Evolutionary conservation across 2,797 vertebrate genomes (phyloP), one percentile per base, ranked within the genome.

Genomic region (Sebastes miniatus): DNA sequence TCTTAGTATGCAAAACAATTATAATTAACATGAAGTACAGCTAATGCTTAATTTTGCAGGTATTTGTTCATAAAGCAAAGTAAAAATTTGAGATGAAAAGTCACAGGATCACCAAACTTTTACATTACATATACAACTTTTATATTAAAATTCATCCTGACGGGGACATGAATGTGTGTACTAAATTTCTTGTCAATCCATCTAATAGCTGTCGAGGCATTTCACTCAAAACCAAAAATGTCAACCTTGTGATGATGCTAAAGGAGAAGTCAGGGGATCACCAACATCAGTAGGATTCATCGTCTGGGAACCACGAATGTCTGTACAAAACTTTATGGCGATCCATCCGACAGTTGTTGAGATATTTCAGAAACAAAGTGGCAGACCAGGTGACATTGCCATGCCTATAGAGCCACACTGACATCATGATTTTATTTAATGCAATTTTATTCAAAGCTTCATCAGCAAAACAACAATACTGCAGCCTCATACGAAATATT

Each of bases 401-500:
- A 18, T 20, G 10, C 5, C 10, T 1, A 5, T 1, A 14, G 27
- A 58, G 58, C 9, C 29, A 66, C 18, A 11, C 11, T 8, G 4
- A 16, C 12, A 39, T 64, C 18, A 8, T 0, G 0, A 36, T 52
- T 74, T 79, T 59, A 57, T 83, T 76, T 32, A n/a, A 20, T 54
- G 6, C 75, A 31, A 64, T 70, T 67, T 59, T 67, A 76, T 58
- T 76, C 10, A 83, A 83, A 83, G 56, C 62, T 68, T 79, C 24
- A 54, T 78, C 39, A 73, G 61, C 61, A 83, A 69, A 83, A 77
- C 3, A 80, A 69, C 56, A 72, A 43, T 2, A 82, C 22, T 10
- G 31, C 62, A 76, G 52, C 36, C 69, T 79, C 6, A 10, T 32
- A 34, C 56, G 39, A 85, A 88, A 89, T 87, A 89, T 92, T 86